Percentiles rank a stretch among this genome's conserved stretches.
These are phyloP conservation scores for Actinemys pallida DNA, from an alignment of 2,113 vertebrate species.

Conservation along the genomic window DNA sequence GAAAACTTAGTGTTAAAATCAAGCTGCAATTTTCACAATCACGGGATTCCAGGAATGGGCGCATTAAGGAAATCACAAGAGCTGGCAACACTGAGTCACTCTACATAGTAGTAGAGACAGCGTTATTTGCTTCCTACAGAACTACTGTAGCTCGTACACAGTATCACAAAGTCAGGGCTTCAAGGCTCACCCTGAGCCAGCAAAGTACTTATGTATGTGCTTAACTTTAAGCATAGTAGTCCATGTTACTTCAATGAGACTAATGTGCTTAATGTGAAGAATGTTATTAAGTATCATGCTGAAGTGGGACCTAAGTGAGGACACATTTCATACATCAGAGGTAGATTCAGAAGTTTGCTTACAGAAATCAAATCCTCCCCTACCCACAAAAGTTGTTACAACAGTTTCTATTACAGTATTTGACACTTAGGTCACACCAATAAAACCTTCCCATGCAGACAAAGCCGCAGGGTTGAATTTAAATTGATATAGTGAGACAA, in stretches of 20 bases:
- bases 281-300: neutral
- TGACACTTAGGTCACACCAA: neutral
- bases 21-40: neutral
- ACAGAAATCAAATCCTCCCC: neutral
- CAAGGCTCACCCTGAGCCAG: neutral
- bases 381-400: neutral
- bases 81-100: slow-evolving; percentile 35
- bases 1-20: neutral
- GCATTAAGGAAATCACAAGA: neutral
- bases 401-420: neutral
- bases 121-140: neutral
- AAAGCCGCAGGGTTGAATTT: neutral
- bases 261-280: neutral
- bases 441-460: neutral
- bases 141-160: neutral
- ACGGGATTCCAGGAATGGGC: neutral
- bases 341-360: neutral
- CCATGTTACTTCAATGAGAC: neutral
- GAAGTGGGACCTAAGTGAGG: neutral
- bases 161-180: neutral
- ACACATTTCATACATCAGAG: neutral
- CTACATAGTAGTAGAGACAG: neutral
- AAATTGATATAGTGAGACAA: neutral
- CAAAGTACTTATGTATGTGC: slow-evolving; percentile 11
- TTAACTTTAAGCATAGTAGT: neutral